phyloP scores from a whole-genome alignment of 2,113 vertebrate species.

The Raja brachyura region DNA sequence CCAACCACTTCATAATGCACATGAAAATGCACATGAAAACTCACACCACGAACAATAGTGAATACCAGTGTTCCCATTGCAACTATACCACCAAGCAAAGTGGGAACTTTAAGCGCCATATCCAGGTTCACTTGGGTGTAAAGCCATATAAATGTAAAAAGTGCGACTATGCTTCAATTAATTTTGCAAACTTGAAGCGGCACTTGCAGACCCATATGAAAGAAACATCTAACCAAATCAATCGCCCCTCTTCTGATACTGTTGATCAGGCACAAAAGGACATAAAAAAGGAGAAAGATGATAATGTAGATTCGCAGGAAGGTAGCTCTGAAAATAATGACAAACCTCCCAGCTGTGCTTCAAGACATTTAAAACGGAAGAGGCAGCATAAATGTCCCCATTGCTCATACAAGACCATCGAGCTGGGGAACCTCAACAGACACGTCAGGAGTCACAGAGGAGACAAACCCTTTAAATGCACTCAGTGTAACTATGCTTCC shows the following conservation, averaged over 20 bases:
- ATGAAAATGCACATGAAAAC: conserved; percentile 36
- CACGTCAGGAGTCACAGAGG: conserved; percentile 93
- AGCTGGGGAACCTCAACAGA: conserved; percentile 93
- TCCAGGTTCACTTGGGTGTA: conserved; percentile 88
- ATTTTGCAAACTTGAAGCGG: conserved; percentile 98
- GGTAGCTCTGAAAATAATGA: conserved; percentile 45
- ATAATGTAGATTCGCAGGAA: background rate
- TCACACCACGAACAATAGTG: conserved; percentile 29
- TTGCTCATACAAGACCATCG: conserved; percentile 89
- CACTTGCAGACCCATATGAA: conserved; percentile 90
- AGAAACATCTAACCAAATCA: background rate
- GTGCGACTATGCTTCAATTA: conserved; percentile 90
- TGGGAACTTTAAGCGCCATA: conserved; percentile 97
- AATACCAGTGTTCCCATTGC: conserved; percentile 76
- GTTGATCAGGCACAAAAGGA: background rate
- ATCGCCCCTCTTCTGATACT: background rate
- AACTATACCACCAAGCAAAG: conserved; percentile 96
- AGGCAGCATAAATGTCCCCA: conserved; percentile 73
- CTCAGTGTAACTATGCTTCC: conserved; percentile 89
- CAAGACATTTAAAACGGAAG: conserved; percentile 27
- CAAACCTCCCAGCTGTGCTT: conserved; percentile 60
- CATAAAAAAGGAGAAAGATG: background rate
- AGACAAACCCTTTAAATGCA: conserved; percentile 90
- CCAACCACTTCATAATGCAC: conserved; percentile 37
- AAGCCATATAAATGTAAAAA: conserved; percentile 87